Evolutionary conservation across 2,888 invertebrate genomes (phyloP).

Genomic region (Trichopoda pennipes): DNA sequence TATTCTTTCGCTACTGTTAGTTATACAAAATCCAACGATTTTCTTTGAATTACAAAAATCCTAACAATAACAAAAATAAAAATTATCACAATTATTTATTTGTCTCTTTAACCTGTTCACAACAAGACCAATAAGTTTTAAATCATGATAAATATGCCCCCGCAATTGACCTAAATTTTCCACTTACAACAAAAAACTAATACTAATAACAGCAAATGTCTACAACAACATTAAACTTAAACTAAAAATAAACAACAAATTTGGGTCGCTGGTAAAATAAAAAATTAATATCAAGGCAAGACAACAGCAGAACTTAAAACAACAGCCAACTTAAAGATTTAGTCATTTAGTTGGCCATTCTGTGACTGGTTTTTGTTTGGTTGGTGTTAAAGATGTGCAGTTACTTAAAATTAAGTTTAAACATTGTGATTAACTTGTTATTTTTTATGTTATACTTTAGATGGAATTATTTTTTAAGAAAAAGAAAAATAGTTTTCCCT

Average conservation of each 20-base stretch:
- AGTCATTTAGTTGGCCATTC: constrained; percentile 12
- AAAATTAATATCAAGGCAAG: constrained; percentile 27
- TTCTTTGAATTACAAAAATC: constrained; percentile 9
- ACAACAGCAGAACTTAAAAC: not conserved
- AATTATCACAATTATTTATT: constrained; percentile 60
- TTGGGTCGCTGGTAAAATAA: constrained; percentile 43
- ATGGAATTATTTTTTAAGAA: not conserved
- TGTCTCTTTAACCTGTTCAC: constrained; percentile 64
- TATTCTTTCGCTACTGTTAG: not conserved
- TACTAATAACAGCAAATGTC: not conserved
- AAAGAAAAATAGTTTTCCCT: constrained; percentile 18
- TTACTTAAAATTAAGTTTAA: constrained; percentile 64
- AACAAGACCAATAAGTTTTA: constrained; percentile 64
- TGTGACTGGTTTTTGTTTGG: constrained; percentile 10
- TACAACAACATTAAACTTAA: constrained; percentile 16
- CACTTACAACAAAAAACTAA: constrained; percentile 36
- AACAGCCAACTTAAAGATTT: constrained; percentile 10
- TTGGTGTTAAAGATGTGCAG: constrained; percentile 64
- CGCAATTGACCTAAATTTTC: constrained; percentile 66
- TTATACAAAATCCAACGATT: constrained; percentile 1
- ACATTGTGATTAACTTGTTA: constrained; percentile 65
- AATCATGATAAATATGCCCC: constrained; percentile 68
- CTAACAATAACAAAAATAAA: constrained; percentile 30
- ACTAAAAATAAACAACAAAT: constrained; percentile 38
- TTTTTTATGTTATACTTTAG: constrained; percentile 16